Conservation (phyloP, 2,113 vertebrate genomes). For the Myrmophylax atrothorax region DNA sequence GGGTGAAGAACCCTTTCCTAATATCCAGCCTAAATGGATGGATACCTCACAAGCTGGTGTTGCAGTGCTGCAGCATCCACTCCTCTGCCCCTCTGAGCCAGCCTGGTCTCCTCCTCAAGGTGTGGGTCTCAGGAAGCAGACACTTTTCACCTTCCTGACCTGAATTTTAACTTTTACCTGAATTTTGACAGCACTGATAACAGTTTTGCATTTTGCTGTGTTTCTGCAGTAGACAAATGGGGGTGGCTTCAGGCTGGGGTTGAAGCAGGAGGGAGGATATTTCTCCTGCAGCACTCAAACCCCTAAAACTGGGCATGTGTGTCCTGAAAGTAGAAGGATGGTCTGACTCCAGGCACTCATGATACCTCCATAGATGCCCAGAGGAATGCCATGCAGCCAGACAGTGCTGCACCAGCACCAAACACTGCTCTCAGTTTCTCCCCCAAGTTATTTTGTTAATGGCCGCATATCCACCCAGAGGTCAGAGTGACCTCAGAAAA, state of each 20-base stretch:
- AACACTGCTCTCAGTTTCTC: background rate
- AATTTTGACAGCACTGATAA: background rate
- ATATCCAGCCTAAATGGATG: background rate
- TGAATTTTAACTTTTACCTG: background rate
- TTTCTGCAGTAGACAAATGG: background rate
- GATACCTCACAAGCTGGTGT: background rate
- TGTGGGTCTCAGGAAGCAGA: background rate
- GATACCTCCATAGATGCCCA: rapidly evolving
- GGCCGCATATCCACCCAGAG: background rate
- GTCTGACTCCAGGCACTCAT: rapidly evolving
- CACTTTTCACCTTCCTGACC: background rate
- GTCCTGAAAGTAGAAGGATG: background rate
- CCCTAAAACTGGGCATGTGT: background rate
- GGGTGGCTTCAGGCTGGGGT: background rate
- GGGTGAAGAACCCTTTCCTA: background rate
- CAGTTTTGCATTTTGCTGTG: background rate
- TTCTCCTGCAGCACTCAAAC: background rate
- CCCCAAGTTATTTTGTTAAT: rapidly evolving
- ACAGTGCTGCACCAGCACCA: background rate
- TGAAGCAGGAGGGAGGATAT: background rate
- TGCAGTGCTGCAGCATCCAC: background rate
- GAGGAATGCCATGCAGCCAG: background rate
- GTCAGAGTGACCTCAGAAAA: background rate
- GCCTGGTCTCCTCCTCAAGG: background rate
- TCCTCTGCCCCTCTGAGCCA: background rate